A percentile compares a stretch with the other conserved stretches of the same genome.
Evolutionary conservation across 1,140 invertebrate genomes (phyloP).

Genomic region (Brachionus plicatilis): DNA sequence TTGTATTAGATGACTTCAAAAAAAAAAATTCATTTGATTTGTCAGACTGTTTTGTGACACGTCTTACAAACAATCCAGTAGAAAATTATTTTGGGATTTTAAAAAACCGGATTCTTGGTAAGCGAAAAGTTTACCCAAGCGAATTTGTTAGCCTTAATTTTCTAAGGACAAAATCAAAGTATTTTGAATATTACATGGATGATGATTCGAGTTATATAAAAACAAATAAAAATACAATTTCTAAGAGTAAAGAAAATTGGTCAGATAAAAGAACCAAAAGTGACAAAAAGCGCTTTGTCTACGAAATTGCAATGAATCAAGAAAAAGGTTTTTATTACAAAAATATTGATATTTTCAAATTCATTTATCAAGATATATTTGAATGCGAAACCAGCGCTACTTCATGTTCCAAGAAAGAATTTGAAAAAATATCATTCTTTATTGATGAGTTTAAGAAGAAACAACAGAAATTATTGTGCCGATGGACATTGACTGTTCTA

Average conservation of each 20-base stretch:
- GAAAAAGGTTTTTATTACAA: neutral
- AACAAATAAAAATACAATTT: neutral
- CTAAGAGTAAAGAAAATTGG: neutral
- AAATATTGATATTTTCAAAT: neutral
- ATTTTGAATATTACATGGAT: neutral
- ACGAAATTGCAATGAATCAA: neutral
- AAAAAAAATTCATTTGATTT: neutral
- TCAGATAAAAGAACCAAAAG: neutral
- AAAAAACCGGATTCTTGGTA: neutral
- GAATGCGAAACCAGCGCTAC: neutral
- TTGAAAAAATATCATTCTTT: neutral
- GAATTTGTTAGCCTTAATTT: neutral
- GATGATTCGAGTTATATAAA: neutral
- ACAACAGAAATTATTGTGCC: neutral
- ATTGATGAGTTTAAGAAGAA: neutral
- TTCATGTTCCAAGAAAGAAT: neutral
- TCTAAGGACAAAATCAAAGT: neutral
- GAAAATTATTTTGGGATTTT: neutral
- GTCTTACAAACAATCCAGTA: neutral
- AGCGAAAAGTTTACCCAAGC: neutral
- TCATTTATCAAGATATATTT: neutral
- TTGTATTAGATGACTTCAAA: neutral
- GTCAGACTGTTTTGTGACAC: neutral
- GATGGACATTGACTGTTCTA: neutral
- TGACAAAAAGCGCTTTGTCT: neutral